Evolutionary conservation across 2,888 invertebrate species (phyloP).

Genomic region (Tenthredo amoena): DNA sequence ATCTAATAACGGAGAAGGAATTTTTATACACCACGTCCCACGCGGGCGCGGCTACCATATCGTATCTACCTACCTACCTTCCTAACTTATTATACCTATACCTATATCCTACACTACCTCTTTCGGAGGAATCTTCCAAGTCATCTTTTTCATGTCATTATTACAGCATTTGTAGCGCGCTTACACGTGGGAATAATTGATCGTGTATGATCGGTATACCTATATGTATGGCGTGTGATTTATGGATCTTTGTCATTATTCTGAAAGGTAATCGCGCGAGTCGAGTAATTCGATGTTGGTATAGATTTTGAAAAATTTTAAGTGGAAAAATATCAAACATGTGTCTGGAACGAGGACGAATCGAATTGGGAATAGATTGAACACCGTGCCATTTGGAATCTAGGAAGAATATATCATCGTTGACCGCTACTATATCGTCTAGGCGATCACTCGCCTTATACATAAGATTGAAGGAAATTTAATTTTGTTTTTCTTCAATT

Average conservation of each 20-base stretch:
- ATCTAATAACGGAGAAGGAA: slow-evolving; percentile 13
- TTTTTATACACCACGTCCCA: neutral
- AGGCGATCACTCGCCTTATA: neutral
- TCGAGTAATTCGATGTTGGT: neutral
- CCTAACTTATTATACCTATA: neutral
- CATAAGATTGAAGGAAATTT: neutral
- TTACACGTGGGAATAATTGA: neutral
- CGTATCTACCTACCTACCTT: neutral
- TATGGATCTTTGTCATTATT: neutral
- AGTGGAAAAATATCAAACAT: neutral
- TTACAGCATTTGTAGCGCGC: neutral
- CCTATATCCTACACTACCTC: neutral
- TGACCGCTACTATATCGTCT: neutral
- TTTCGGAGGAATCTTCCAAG: neutral
- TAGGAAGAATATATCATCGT: no score
- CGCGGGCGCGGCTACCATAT: slow-evolving; percentile 1
- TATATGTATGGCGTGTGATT: neutral
- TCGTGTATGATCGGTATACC: neutral
- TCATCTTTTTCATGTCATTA: neutral
- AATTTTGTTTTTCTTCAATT: no score
- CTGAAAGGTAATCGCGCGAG: neutral
- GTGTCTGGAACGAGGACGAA: neutral
- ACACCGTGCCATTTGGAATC: neutral
- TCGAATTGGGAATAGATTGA: neutral
- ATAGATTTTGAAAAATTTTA: neutral